Evolutionary conservation across 1,140 invertebrate genomes (phyloP).

Genomic region (Ceratosolen fusciceps): DNA sequence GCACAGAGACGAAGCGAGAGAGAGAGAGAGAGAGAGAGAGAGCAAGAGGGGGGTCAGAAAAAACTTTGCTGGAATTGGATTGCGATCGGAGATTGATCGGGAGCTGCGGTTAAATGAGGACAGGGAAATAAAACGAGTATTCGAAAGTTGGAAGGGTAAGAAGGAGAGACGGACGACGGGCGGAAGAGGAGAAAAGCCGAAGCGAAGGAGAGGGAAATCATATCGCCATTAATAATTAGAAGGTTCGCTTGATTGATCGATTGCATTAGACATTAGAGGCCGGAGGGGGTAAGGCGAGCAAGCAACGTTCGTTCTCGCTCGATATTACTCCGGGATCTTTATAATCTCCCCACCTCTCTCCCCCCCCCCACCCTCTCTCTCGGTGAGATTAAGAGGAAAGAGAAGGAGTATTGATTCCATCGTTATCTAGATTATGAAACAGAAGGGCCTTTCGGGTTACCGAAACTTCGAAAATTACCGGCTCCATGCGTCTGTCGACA

Average conservation of each 20-base stretch:
- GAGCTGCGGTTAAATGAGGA: conserved; percentile 29
- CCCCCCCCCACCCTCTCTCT: too few species aligned
- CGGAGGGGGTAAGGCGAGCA: neutral
- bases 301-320: neutral
- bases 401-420: neutral
- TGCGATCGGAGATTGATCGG: conserved; percentile 50
- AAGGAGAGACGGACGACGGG: conserved; percentile 6
- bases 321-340: neutral
- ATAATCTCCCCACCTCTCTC: neutral
- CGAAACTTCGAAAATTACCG: neutral
- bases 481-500: neutral
- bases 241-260: conserved; percentile 11
- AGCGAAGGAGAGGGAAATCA: neutral
- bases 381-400: too few species aligned
- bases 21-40: too few species aligned
- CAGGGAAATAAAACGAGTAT: conserved; percentile 10
- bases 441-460: neutral
- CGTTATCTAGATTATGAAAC: neutral
- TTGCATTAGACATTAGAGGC: neutral
- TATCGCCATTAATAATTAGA: conserved; percentile 20
- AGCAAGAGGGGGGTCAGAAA: conserved; percentile 52
- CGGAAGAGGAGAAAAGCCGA: neutral
- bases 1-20: conserved; percentile 26
- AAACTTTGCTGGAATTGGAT: conserved; percentile 54
- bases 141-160: too few species aligned